Evolutionary conservation across 2,888 invertebrate species (phyloP).

Genomic region (Abrostola tripartita): DNA sequence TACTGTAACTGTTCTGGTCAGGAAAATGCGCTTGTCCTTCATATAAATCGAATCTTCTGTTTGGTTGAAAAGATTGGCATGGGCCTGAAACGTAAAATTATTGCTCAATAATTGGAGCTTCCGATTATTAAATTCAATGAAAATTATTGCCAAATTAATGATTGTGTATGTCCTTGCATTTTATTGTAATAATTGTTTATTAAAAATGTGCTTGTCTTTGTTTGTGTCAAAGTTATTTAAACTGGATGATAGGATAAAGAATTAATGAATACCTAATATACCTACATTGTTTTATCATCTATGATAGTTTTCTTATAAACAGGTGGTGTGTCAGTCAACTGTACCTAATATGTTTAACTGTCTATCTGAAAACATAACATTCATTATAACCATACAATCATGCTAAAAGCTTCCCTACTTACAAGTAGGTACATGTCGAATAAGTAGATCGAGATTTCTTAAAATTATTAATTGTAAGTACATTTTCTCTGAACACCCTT

Average conservation of each 20-base stretch:
- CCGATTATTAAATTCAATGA: constrained; percentile 60
- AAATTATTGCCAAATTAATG: constrained; percentile 57
- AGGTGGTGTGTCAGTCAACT: constrained; percentile 41
- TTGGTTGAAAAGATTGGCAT: constrained; percentile 30
- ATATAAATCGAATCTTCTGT: neutral
- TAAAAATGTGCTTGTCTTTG: constrained; percentile 60
- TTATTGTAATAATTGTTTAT: constrained; percentile 46
- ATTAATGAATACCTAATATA: constrained; percentile 46
- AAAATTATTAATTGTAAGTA: constrained; percentile 83
- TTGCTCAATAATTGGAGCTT: constrained; percentile 82
- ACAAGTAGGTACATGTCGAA: constrained; percentile 76
- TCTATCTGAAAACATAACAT: constrained; percentile 44
- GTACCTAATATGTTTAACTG: constrained; percentile 48
- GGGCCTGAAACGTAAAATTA: constrained; percentile 54
- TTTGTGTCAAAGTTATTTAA: constrained; percentile 52
- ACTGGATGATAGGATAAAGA: constrained; percentile 55
- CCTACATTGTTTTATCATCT: constrained; percentile 56
- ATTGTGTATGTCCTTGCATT: constrained; percentile 55
- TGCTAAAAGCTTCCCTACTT: constrained; percentile 84
- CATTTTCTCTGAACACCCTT: constrained; percentile 78
- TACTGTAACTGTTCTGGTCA: neutral
- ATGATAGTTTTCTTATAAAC: constrained; percentile 47
- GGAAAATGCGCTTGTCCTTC: constrained; percentile 12
- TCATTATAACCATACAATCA: constrained; percentile 71
- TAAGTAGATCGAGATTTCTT: constrained; percentile 83